These are phyloP conservation scores for Ormyrus rosae DNA, from an alignment of 2,888 invertebrate species.

Conservation along the genomic window DNA sequence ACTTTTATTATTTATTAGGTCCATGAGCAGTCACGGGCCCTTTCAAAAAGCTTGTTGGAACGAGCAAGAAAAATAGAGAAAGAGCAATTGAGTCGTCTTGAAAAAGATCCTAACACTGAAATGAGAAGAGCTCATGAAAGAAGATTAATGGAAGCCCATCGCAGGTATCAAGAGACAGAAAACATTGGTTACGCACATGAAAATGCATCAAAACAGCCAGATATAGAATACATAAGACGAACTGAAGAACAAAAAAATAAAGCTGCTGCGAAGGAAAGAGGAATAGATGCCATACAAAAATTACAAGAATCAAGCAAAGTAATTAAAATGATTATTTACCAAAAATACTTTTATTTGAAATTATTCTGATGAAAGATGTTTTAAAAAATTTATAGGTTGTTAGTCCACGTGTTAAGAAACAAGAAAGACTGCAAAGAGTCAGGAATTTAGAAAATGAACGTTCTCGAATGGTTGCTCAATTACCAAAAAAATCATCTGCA, in stretches of 20 bases:
- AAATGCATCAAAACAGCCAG: constrained; percentile 74
- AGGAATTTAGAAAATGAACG: constrained; percentile 77
- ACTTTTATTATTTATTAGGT: constrained; percentile 74
- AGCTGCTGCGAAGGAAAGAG: constrained; percentile 72
- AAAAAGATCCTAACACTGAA: constrained; percentile 77
- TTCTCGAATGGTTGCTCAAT: constrained; percentile 72
- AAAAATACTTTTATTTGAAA: background rate
- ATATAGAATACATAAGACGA: constrained; percentile 69
- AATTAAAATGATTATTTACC: constrained; percentile 56
- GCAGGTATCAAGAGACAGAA: constrained; percentile 77
- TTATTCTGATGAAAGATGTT: constrained; percentile 6
- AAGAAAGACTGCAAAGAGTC: constrained; percentile 68
- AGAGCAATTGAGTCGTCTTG: constrained; percentile 76
- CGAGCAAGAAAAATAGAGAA: constrained; percentile 78
- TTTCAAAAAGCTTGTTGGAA: constrained; percentile 78
- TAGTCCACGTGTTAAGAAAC: constrained; percentile 55
- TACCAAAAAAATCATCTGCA: constrained; percentile 52
- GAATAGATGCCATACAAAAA: constrained; percentile 72
- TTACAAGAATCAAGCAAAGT: constrained; percentile 68
- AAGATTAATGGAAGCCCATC: constrained; percentile 77
- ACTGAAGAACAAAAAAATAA: constrained; percentile 65
- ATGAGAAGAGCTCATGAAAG: constrained; percentile 78
- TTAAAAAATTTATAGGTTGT: constrained; percentile 26
- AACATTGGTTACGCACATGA: constrained; percentile 77
- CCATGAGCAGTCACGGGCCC: constrained; percentile 80